A percentile compares a stretch with the other conserved stretches of the same genome.
phyloP scores from a whole-genome alignment of 2,888 invertebrate species.

The Phengaris alcon region DNA sequence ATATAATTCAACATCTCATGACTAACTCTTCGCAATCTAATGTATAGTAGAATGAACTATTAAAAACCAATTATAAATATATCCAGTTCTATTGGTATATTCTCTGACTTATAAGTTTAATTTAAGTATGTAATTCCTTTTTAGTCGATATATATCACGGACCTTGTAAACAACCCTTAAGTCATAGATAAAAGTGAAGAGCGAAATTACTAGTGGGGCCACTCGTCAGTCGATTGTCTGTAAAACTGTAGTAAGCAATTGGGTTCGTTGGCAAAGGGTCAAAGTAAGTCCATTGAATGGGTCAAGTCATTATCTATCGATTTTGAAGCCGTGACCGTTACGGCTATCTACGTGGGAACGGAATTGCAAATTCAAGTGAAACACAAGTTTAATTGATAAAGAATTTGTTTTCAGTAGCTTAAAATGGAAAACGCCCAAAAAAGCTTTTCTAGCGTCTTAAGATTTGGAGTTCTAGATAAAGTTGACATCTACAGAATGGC shows the following conservation, averaged over 20 bases:
- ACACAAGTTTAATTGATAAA: conserved; percentile 16
- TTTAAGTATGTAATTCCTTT: conserved; percentile 30
- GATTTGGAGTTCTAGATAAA: background rate
- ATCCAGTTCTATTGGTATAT: background rate
- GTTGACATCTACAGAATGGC: too few species aligned
- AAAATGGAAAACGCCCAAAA: background rate
- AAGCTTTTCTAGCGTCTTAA: background rate
- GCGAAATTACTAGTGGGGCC: conserved; percentile 58
- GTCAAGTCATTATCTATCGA: conserved; percentile 41
- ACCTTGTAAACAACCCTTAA: conserved; percentile 30
- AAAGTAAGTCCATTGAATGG: conserved; percentile 35
- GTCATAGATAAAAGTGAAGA: conserved; percentile 45
- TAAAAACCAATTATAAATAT: too few species aligned
- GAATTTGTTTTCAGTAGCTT: background rate
- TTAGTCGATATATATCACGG: conserved; percentile 2
- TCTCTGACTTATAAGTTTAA: conserved; percentile 13
- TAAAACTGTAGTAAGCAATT: conserved; percentile 38
- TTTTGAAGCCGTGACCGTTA: conserved; percentile 38
- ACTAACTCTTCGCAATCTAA: too few species aligned
- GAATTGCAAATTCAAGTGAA: conserved; percentile 29
- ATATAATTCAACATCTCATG: too few species aligned
- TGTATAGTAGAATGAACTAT: too few species aligned
- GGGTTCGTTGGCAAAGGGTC: conserved; percentile 42
- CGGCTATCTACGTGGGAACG: conserved; percentile 39
- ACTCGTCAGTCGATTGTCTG: conserved; percentile 33